A percentile compares a stretch with the other conserved stretches of the same genome.
These are phyloP conservation scores for Solenodon paradoxus DNA, from an alignment of 2,113 vertebrate genomes.

Conservation along the genomic window DNA sequence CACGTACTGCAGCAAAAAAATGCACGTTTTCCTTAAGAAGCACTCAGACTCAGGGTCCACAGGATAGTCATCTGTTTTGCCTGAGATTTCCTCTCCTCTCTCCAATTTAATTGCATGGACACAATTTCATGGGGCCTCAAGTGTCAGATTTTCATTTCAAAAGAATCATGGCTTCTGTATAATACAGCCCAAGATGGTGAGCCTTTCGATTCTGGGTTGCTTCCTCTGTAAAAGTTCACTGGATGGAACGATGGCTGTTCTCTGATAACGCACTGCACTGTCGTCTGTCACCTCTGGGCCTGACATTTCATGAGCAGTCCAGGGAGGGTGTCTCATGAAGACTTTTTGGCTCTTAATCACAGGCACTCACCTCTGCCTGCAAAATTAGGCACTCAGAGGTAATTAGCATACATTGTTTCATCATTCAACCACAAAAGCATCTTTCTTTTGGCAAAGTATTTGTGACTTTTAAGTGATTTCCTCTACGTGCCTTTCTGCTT, in stretches of 20 bases:
- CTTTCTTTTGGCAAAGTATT: constrained; percentile 23
- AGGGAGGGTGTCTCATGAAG: neutral
- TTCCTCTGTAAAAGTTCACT: neutral
- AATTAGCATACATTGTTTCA: neutral
- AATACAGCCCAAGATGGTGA: neutral
- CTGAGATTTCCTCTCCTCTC: neutral
- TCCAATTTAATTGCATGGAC: neutral
- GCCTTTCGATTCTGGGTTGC: neutral
- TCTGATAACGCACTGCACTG: neutral
- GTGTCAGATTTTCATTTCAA: neutral
- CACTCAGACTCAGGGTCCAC: neutral
- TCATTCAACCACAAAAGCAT: neutral
- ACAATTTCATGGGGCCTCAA: neutral
- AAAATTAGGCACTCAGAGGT: neutral
- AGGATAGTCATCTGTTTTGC: too few species aligned
- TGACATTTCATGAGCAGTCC: constrained; percentile 20
- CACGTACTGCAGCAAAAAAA: neutral
- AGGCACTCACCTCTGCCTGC: neutral
- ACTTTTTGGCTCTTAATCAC: neutral
- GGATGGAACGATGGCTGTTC: neutral
- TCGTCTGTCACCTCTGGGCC: neutral
- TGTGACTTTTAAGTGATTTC: constrained; percentile 14
- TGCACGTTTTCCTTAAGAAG: neutral
- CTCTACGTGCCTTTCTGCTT: neutral
- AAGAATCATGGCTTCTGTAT: neutral